Evolutionary conservation across 2,797 vertebrate species (phyloP).

Genomic region (Catharus ustulatus): DNA sequence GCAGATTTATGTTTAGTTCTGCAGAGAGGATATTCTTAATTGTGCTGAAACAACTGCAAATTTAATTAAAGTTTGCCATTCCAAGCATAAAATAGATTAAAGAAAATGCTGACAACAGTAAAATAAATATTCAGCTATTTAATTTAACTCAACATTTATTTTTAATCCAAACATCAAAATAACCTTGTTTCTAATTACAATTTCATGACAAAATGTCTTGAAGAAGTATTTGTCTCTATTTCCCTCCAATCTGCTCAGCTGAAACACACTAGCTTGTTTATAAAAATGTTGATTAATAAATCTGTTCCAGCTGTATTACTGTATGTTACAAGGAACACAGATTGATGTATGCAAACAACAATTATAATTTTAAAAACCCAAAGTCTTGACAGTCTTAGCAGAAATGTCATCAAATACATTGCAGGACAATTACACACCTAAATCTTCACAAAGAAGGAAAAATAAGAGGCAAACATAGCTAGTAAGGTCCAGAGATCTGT

Average conservation of each 20-base stretch:
- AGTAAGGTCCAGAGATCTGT: neutral
- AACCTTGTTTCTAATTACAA: constrained; percentile 55
- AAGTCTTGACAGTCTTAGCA: neutral
- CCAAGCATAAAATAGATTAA: constrained; percentile 60
- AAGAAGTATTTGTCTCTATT: constrained; percentile 44
- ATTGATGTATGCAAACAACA: constrained; percentile 22
- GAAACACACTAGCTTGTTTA: constrained; percentile 10
- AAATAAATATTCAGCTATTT: constrained; percentile 57
- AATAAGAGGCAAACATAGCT: neutral
- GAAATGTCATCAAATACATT: neutral
- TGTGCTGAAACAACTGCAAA: constrained; percentile 61
- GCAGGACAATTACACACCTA: neutral
- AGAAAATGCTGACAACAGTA: constrained; percentile 41
- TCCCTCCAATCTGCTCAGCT: constrained; percentile 23
- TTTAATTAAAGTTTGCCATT: constrained; percentile 71
- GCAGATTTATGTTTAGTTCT: constrained; percentile 38
- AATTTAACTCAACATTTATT: constrained; percentile 50
- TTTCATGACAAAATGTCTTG: constrained; percentile 44
- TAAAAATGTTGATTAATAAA: constrained; percentile 42
- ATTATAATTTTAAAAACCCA: neutral
- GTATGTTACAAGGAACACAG: neutral
- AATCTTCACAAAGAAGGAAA: neutral
- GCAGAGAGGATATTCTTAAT: constrained; percentile 58
- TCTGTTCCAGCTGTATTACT: constrained; percentile 50
- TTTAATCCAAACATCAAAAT: constrained; percentile 65